Conservation (phyloP, 2,797 vertebrate species). For the Valencia hispanica region DNA sequence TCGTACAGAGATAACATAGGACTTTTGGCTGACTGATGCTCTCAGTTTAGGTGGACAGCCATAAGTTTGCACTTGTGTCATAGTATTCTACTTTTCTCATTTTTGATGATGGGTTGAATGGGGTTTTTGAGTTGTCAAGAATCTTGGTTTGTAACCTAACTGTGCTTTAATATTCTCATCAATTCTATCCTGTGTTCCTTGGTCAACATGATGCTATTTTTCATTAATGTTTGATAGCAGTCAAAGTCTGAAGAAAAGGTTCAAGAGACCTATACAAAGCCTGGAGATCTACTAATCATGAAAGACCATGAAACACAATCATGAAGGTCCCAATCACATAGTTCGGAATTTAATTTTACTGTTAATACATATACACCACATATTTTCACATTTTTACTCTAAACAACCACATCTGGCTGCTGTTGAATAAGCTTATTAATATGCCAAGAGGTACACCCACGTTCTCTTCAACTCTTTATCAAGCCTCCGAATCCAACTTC, state of each 20-base stretch:
- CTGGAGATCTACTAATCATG: background rate
- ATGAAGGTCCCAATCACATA: background rate
- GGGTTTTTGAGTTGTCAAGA: background rate
- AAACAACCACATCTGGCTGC: background rate
- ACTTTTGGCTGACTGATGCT: background rate
- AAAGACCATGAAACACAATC: background rate
- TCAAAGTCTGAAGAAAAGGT: background rate
- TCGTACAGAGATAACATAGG: background rate
- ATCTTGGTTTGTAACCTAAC: background rate
- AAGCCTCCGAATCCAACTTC: background rate
- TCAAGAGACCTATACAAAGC: background rate
- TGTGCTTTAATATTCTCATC: background rate
- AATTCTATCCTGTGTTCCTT: background rate
- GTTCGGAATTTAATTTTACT: background rate
- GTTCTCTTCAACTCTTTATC: conserved; percentile 28
- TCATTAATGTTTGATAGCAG: background rate
- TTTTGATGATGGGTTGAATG: no score
- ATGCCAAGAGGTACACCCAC: background rate
- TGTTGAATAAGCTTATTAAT: background rate
- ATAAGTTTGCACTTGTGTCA: background rate
- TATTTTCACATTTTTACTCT: background rate
- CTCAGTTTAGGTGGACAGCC: background rate
- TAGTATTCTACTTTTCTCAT: background rate
- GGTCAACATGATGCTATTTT: background rate
- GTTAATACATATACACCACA: background rate